Evolutionary conservation across 64 coral and sea anemone species (phyloP).

Genomic region (Montipora capricornis): DNA sequence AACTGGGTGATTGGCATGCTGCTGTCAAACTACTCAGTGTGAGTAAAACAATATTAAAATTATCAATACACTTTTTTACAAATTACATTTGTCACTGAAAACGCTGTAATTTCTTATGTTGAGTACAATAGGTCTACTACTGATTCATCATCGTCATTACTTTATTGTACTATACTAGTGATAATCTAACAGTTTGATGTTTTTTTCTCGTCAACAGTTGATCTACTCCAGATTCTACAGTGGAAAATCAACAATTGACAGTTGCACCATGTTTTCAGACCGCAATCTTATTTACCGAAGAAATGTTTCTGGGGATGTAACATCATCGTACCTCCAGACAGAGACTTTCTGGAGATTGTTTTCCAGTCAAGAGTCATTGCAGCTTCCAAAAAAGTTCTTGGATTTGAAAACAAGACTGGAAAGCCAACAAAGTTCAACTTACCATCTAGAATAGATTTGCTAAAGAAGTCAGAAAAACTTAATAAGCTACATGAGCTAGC

Average conservation of each 20-base stretch:
- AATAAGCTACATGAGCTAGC: slow-evolving; percentile 53
- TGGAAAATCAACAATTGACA: slow-evolving; percentile 67
- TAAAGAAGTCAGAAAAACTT: slow-evolving; percentile 72
- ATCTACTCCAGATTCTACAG: slow-evolving; percentile 84
- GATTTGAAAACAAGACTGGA: slow-evolving; percentile 42
- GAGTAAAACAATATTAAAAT: slow-evolving; percentile 26
- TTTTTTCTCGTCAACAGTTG: not conserved
- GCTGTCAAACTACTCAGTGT: slow-evolving; percentile 37
- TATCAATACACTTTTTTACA: not conserved
- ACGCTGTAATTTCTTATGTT: not conserved
- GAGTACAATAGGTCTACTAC: not conserved
- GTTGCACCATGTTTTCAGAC: slow-evolving; percentile 80
- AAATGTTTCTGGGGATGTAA: slow-evolving; percentile 58
- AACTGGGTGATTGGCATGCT: slow-evolving; percentile 44
- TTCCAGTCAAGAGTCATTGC: slow-evolving; percentile 75
- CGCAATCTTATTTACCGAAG: slow-evolving; percentile 68
- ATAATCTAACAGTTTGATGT: no score
- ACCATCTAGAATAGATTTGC: slow-evolving; percentile 33
- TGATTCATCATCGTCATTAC: not conserved
- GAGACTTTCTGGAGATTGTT: slow-evolving; percentile 62
- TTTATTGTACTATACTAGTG: not conserved
- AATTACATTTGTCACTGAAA: not conserved
- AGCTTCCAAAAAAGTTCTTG: slow-evolving; percentile 53
- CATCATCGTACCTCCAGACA: slow-evolving; percentile 62
- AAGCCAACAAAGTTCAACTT: slow-evolving; percentile 53